A percentile compares a stretch with the other conserved stretches of the same genome.
phyloP scores from a whole-genome alignment of 2,888 invertebrate species.

The Pilophorus perplexus region DNA sequence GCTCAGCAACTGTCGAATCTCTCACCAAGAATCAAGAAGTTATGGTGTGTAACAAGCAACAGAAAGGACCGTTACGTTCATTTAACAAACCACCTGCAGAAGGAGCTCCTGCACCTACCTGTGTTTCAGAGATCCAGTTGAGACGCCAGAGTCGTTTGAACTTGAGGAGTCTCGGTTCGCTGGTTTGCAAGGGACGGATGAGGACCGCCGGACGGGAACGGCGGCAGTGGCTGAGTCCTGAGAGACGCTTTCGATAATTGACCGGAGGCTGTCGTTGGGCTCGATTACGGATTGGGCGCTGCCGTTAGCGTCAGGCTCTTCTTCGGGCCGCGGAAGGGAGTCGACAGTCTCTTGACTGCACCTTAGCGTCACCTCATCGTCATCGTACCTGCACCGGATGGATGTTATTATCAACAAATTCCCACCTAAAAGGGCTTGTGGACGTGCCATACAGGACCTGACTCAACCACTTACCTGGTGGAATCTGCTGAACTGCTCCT shows the following conservation, averaged over 20 bases:
- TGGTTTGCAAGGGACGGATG: conserved; percentile 75
- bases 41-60: background rate
- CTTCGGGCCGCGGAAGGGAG: conserved; percentile 39
- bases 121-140: conserved; percentile 65
- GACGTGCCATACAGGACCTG: no score
- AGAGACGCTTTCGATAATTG: conserved; percentile 24
- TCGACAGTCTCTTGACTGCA: conserved; percentile 51
- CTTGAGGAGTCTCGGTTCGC: conserved; percentile 78
- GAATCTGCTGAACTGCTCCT: conserved; percentile 74
- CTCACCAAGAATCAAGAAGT: no score
- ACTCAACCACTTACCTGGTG: conserved; percentile 53
- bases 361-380: conserved; percentile 53
- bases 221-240: conserved; percentile 26
- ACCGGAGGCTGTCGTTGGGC: conserved; percentile 17
- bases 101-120: conserved; percentile 51
- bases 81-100: no score
- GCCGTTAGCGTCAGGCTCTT: conserved; percentile 14
- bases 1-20: no score
- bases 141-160: conserved; percentile 80
- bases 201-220: conserved; percentile 69
- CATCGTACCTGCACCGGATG: conserved; percentile 54
- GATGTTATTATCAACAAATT: background rate
- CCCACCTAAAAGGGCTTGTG: background rate
- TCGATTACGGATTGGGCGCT: conserved; percentile 23
- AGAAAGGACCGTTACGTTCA: no score